These are phyloP conservation scores for Anagrus nilaparvatae DNA, from an alignment of 1,140 invertebrate genomes.

Conservation along the genomic window DNA sequence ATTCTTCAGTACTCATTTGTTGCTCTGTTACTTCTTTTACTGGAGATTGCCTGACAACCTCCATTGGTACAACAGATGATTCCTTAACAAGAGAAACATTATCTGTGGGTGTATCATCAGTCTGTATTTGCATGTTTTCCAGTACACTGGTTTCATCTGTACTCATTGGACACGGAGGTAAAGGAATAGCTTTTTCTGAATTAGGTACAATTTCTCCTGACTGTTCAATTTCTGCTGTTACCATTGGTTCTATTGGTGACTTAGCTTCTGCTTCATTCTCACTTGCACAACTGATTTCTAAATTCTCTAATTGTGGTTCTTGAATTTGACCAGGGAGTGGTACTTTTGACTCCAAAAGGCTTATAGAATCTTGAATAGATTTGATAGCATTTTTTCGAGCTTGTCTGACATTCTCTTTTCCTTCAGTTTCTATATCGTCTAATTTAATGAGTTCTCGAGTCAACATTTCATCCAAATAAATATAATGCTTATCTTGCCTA, in stretches of 20 bases:
- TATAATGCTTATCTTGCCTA: conserved; percentile 72
- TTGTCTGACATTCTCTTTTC: conserved; percentile 75
- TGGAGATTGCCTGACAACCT: conserved; percentile 16
- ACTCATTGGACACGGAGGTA: conserved; percentile 15
- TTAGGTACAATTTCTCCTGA: background rate
- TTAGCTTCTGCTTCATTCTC: conserved; percentile 2
- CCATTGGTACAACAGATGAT: background rate
- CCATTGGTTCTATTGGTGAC: conserved; percentile 5
- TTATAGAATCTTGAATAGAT: conserved; percentile 76
- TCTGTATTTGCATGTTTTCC: background rate
- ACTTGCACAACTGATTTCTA: background rate
- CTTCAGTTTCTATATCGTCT: conserved; percentile 85
- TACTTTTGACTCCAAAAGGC: conserved; percentile 63
- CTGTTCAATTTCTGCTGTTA: background rate
- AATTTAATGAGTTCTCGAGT: conserved; percentile 83
- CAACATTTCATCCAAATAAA: conserved; percentile 89
- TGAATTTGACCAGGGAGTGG: conserved; percentile 26
- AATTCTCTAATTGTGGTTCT: conserved; percentile 2
- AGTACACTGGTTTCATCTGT: background rate
- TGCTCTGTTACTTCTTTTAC: conserved; percentile 7
- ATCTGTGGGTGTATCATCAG: background rate
- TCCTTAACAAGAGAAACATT: background rate
- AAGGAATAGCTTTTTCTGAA: conserved; percentile 17
- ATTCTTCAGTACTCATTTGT: conserved; percentile 1
- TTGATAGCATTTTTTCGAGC: conserved; percentile 80